These are phyloP conservation scores for Lutjanus erythropterus DNA, from an alignment of 2,113 vertebrate genomes.

Conservation along the genomic window DNA sequence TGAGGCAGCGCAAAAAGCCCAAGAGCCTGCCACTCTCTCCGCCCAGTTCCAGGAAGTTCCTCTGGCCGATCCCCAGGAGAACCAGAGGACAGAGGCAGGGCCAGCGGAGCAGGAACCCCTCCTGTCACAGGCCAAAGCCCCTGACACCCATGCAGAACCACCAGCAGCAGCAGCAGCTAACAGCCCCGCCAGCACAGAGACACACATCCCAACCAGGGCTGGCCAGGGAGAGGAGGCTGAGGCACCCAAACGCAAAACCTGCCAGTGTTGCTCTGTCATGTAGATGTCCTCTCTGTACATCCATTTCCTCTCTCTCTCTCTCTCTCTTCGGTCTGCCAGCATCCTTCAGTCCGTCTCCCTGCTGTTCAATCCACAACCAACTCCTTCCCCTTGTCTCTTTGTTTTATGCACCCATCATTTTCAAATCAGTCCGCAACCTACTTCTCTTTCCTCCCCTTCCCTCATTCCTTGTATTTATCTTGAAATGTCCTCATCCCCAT, in stretches of 20 bases:
- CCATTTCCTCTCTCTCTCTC: not conserved
- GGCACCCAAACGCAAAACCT: constrained; percentile 77
- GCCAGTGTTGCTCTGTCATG: constrained; percentile 86
- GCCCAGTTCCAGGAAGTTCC: constrained; percentile 82
- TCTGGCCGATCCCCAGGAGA: constrained; percentile 57
- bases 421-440: constrained; percentile 4
- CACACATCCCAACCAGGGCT: constrained; percentile 17
- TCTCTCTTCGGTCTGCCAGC: constrained; percentile 15
- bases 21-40: not conserved
- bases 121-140: constrained; percentile 60
- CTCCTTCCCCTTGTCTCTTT: constrained; percentile 12
- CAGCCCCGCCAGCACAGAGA: constrained; percentile 26
- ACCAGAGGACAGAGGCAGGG: constrained; percentile 34
- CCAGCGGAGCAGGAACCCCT: constrained; percentile 76
- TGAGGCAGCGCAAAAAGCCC: constrained; percentile 15
- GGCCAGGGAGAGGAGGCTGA: constrained; percentile 32
- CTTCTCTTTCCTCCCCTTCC: constrained; percentile 30
- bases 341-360: constrained; percentile 3
- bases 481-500: constrained; percentile 28
- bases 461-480: constrained; percentile 18
- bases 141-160: not conserved
- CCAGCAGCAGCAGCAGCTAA: constrained; percentile 16
- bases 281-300: constrained; percentile 51
- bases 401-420: constrained; percentile 16
- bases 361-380: constrained; percentile 25